Conservation (phyloP, 2,113 vertebrate genomes). For the Scomber scombrus region DNA sequence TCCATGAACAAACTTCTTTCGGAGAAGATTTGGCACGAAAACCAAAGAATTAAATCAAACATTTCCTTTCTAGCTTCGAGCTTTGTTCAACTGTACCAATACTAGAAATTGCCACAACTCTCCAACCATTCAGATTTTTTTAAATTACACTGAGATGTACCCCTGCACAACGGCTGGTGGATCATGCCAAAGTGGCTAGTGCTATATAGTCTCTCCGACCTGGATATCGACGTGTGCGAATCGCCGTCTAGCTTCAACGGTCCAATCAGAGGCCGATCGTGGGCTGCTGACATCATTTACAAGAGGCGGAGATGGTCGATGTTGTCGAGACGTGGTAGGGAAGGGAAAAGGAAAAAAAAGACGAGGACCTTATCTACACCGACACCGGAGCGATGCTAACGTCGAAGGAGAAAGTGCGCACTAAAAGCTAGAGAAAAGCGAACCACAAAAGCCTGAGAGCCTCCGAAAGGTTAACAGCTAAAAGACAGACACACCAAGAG, state of each 20-base stretch:
- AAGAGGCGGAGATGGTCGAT: conserved; percentile 5
- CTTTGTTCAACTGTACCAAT: neutral
- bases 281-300: conserved; percentile 42
- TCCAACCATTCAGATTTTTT: no score
- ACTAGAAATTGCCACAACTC: no score
- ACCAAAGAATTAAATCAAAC: neutral
- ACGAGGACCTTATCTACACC: conserved; percentile 15
- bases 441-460: conserved; percentile 44
- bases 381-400: conserved; percentile 15
- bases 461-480: conserved; percentile 60
- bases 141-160: no score
- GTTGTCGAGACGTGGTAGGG: neutral
- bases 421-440: conserved; percentile 13
- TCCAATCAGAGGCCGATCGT: conserved; percentile 31
- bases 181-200: conserved; percentile 4
- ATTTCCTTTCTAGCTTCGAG: neutral
- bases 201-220: conserved; percentile 14
- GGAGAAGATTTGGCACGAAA: neutral
- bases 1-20: no score
- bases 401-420: conserved; percentile 17
- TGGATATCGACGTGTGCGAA: conserved; percentile 26
- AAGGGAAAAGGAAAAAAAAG: neutral
- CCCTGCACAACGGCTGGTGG: conserved; percentile 19
- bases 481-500: conserved; percentile 66
- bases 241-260: neutral